Conservation (phyloP, 2,113 vertebrate species). For the Callipepla squamata region DNA sequence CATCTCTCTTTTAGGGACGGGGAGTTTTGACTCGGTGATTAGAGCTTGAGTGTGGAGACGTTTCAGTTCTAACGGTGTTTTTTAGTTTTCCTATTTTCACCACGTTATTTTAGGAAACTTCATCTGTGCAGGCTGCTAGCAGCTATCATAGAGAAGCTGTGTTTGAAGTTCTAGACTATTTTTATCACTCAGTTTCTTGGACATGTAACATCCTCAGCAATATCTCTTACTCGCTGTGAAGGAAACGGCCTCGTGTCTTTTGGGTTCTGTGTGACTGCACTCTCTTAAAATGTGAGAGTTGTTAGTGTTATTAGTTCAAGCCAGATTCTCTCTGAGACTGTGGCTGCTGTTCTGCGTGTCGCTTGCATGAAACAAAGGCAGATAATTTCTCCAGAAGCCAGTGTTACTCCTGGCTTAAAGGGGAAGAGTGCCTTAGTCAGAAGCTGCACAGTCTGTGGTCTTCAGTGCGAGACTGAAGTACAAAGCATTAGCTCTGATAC, state of each 20-base stretch:
- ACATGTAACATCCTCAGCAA: background rate
- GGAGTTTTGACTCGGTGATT: background rate
- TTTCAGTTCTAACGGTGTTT: background rate
- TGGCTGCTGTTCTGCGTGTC: background rate
- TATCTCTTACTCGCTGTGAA: background rate
- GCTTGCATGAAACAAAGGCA: background rate
- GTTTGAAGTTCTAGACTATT: background rate
- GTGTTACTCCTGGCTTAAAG: background rate
- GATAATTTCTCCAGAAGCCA: slow-evolving; percentile 3
- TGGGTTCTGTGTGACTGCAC: background rate
- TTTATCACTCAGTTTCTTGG: background rate
- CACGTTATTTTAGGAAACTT: background rate
- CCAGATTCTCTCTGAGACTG: background rate
- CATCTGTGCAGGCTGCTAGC: background rate
- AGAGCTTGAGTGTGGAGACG: background rate
- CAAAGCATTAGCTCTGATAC: background rate
- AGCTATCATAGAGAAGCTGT: background rate
- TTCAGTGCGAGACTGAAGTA: background rate
- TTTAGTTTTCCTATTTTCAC: background rate
- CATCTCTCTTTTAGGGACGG: background rate
- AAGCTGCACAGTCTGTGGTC: background rate
- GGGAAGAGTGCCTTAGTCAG: background rate
- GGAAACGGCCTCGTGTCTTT: background rate
- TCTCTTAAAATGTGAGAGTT: background rate
- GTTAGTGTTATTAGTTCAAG: background rate